Evolutionary conservation across 1,140 invertebrate species (phyloP), one percentile per base, ranked within the genome.

Genomic region (Procambarus virginalis): DNA sequence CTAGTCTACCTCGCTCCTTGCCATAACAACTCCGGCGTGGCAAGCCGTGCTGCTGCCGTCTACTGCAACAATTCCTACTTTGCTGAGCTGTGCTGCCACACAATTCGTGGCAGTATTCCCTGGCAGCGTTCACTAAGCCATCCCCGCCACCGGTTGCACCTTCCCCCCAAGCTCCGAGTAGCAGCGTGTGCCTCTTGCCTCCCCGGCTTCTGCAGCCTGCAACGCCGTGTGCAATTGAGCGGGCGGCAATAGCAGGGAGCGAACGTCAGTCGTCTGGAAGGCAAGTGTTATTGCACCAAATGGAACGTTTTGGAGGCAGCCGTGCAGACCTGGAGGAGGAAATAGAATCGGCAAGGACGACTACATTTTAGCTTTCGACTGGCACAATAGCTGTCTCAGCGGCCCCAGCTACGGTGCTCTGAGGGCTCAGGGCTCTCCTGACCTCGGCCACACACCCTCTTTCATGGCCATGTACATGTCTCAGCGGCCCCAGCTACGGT

Each of bases 211-310:
- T 55, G 9, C 55, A 17, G 45, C 55, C 79, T 68, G 34, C 80
- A 48, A 68, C 60, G 68, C n/a, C 34, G 80, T 68, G 80, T 82
- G 80, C 80, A 82, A 82, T 82, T 82, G 80, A 82, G 80, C 80
- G 80, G 80, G 58, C 22, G 80, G 58, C 58, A 82, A 82, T 68
- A 68, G 58, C 58, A 46, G 80, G 58, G 60, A 68, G 22, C 51
- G 60, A n/a, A 51, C 60, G 80, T 64, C 80, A 68, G 80, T 82
- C 80, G 60, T 64, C 80, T 82, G 80, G 80, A 82, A 82, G 80
- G 22, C 80, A 68, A 82, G 80, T 82, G 80, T 82, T 82, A 82
- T 82, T 82, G 80, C 60, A 68, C 80, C 80, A 82, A 82, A 82
- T 82, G 80, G 80, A 82, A 68, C 80, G 80, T 48, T 82, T 82